Evolutionary conservation across 35 echinoderm and acorn worm species (phyloP).

Genomic region (Chiridota heheva): DNA sequence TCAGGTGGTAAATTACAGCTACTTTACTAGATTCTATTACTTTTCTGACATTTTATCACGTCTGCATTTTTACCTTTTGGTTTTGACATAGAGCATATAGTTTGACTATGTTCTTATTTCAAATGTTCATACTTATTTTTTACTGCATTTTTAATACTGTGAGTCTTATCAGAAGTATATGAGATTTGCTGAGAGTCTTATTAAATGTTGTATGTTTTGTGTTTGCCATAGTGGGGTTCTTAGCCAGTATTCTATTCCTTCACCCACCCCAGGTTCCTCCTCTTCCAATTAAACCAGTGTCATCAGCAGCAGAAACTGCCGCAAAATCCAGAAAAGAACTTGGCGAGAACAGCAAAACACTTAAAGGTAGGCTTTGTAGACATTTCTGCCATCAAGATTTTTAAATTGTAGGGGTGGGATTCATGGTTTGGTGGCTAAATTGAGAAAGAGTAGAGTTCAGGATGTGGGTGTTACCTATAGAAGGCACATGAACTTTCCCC

Average conservation of each 20-base stretch:
- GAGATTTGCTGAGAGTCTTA: neutral
- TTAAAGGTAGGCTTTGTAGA: constrained; percentile 69
- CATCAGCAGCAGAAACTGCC: constrained; percentile 86
- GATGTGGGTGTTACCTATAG: neutral
- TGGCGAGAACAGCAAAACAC: constrained; percentile 65
- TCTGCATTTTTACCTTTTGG: too few relatives aligned
- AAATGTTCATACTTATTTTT: too few relatives aligned
- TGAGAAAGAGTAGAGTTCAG: neutral
- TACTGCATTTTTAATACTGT: too few relatives aligned
- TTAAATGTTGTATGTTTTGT: neutral
- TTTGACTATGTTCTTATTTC: too few relatives aligned
- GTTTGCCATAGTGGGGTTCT: neutral
- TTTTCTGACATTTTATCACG: too few relatives aligned
- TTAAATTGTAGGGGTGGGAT: neutral
- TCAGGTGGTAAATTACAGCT: too few relatives aligned
- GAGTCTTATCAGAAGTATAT: neutral
- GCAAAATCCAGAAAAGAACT: constrained; percentile 94
- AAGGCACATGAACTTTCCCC: neutral
- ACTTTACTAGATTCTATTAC: too few relatives aligned
- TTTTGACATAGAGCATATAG: too few relatives aligned
- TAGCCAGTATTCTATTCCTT: neutral
- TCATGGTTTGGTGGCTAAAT: neutral
- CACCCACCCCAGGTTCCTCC: constrained; percentile 72
- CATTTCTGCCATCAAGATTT: neutral
- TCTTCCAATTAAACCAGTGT: constrained; percentile 73